Base-by-base conservation (phyloP, 2,113 vertebrate genomes). In the Nipponia nippon region DNA sequence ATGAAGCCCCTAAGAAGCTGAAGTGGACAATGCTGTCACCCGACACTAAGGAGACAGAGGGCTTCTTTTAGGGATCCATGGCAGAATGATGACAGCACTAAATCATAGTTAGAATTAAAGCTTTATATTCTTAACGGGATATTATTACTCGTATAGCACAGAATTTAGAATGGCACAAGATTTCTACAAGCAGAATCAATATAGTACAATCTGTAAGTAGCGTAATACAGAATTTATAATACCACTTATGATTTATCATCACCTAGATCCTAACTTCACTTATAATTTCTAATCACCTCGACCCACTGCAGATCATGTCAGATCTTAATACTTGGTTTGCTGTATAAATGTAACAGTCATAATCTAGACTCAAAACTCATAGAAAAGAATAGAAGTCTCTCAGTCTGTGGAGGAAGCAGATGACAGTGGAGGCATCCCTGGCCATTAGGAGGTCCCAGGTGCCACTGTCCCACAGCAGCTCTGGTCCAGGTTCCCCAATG, bases 361-460 rank as follows among this genome's bases (percentile, higher is more conserved):
- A 18, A 42, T 32, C 53, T 25, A 29, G 8, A n/a, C 21, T 69
- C 3, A 3, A 62, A 76, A 53, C 36, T 13, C 6, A 11, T 67
- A 11, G 18, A 13, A 23, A 66, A 75, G 10, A 47, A 15, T 7
- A n/a, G 0, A 0, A 47, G 23, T 63, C 26, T 23, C 78, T n/a
- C 26, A 23, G 11, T 67, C 29, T 4, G 0, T 0, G 0, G 29
- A 73, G 34, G 52, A n/a, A 49, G 61, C 17, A 47, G 40, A 69
- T 27, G 29, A 49, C 0, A 1, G 16, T 29, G 30, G 53, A 29
- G 26, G 10, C 2, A 2, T 69, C 62, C 40, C 29, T 49, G 46
- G 53, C n/a, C 9, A 11, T 23, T 0, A 0, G 6, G 13, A 25
- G 4, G 15, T 34, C 32, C 13, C 0, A 0, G 8, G 9, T 62